Conservation (phyloP, 2,797 vertebrate species). For the Chlorospingus flavigularis region DNA sequence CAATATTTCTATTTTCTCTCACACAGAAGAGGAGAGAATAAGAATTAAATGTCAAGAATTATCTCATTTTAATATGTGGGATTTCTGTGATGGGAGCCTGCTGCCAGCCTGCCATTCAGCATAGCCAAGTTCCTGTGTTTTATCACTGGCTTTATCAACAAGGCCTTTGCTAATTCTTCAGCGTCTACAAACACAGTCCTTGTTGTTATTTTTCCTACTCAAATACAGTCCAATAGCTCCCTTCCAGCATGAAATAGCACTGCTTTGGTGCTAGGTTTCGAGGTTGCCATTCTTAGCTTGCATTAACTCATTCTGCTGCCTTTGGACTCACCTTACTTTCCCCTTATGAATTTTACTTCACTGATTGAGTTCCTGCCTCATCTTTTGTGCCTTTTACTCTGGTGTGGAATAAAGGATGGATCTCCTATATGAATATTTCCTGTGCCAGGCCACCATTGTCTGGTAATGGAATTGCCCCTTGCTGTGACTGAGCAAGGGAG, state of each 20-base stretch:
- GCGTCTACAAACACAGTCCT: background rate
- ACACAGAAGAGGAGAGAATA: background rate
- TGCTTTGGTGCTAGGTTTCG: background rate
- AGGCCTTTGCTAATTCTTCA: background rate
- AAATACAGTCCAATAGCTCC: background rate
- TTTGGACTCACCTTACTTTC: background rate
- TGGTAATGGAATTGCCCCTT: constrained; percentile 16
- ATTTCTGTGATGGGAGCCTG: constrained; percentile 13
- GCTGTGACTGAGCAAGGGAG: background rate
- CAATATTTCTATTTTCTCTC: constrained; percentile 31
- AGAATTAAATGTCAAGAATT: constrained; percentile 50
- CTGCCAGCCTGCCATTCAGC: constrained; percentile 12
- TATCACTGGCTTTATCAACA: background rate
- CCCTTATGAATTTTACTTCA: background rate
- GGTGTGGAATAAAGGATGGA: background rate
- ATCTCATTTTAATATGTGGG: constrained; percentile 17
- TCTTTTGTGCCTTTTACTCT: background rate
- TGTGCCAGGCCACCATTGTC: background rate
- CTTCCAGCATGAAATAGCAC: background rate
- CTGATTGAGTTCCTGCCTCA: background rate
- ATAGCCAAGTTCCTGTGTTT: background rate
- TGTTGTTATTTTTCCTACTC: constrained; percentile 3
- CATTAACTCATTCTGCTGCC: background rate
- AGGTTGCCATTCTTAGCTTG: background rate
- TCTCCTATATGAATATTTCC: background rate